Evolutionary conservation across 1,140 invertebrate genomes (phyloP).

Genomic region (Idris sp.): DNA sequence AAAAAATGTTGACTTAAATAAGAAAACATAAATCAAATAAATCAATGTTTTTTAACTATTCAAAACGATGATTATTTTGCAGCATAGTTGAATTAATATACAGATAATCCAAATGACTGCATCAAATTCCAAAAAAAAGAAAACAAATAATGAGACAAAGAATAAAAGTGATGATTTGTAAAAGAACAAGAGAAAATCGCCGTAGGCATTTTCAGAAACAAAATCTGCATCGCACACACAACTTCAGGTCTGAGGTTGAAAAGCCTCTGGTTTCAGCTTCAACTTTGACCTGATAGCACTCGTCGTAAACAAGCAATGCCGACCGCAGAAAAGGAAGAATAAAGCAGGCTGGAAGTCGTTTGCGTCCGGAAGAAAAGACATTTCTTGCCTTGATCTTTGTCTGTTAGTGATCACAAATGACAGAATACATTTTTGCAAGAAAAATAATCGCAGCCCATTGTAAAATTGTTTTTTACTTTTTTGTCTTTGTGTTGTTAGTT

Average conservation of each 20-base stretch:
- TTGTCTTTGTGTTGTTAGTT: background rate
- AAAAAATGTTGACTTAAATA: no score
- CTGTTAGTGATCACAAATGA: constrained; percentile 49
- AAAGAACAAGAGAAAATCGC: background rate
- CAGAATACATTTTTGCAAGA: constrained; percentile 16
- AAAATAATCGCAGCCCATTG: constrained; percentile 18
- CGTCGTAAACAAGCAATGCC: constrained; percentile 71
- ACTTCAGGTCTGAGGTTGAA: constrained; percentile 33
- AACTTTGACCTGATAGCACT: constrained; percentile 69
- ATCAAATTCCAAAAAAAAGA: no score
- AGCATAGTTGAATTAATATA: no score
- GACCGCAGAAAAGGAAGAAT: constrained; percentile 66
- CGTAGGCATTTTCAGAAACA: constrained; percentile 6
- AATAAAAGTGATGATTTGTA: constrained; percentile 25
- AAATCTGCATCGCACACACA: constrained; percentile 14
- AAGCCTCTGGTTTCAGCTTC: constrained; percentile 41
- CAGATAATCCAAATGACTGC: no score
- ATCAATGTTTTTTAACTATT: no score
- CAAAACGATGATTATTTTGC: no score
- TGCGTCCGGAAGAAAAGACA: constrained; percentile 64
- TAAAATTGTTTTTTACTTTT: no score
- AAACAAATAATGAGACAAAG: constrained; percentile 21
- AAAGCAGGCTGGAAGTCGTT: constrained; percentile 59
- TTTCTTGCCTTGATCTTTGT: constrained; percentile 60
- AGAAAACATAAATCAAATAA: no score